Evolutionary conservation across 1,140 invertebrate species (phyloP), one percentile per base, ranked within the genome.

Genomic region (Aphaenogaster ashmeadi): DNA sequence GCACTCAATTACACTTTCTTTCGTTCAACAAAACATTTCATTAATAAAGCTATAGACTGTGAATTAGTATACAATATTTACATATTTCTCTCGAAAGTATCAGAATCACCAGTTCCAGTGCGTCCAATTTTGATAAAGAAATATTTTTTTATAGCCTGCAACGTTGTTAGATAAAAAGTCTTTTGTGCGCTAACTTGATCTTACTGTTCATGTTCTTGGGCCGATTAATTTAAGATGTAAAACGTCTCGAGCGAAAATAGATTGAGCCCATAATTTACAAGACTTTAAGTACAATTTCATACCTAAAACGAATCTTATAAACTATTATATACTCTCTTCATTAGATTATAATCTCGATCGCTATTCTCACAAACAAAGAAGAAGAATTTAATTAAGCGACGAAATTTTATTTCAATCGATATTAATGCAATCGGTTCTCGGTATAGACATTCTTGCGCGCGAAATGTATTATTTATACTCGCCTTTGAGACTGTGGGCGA

Each of bases 381-480:
- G 8, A 27, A 54, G 27, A 41, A 47, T 56, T 72, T 58, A 72
- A 83, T 72, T 72, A 71, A 44, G 3, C 13, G 6, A 54, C 3
- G 33, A 18, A 2, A 52, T 47, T 33, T 52, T 33, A 36, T 54
- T 54, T 38, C 13, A n/a, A 56, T 18, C 11, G 5, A 21, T 38
- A 11, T 13, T 52, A 11, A 74, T 21, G 15, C 18, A 38, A 13
- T 0, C n/a, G 8, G 15, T 36, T 21, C 8, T 69, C 50, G 0
- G 6, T 6, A 15, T 13, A 38, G 3, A 41, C n/a, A 18, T 27
- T 56, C 13, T 54, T 41, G 47, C 41, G 18, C 27, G 9, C 1
- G 13, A 44, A 78, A 54, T 27, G 15, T 21, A 60, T 75, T 60
- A 60, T 60, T 62, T 58, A 36, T 47, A 13, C 4, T 36, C 27